phyloP scores from a whole-genome alignment of 2,113 vertebrate genomes.

The Alligator mississippiensis region DNA sequence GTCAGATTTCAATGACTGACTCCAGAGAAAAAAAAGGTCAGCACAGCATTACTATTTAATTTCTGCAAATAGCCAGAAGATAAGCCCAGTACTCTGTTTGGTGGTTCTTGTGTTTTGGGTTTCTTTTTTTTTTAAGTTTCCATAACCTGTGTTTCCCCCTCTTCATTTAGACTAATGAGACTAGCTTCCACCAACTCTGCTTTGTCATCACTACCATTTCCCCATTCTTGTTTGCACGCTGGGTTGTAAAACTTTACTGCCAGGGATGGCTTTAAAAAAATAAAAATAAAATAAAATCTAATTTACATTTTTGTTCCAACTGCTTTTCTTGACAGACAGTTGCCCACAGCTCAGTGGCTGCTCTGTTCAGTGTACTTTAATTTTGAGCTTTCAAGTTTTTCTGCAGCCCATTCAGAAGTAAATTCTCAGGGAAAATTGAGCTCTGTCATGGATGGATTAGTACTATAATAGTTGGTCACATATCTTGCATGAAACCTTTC shows the following conservation, averaged over 20 bases:
- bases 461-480: slow-evolving; percentile 97
- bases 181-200: slow-evolving; percentile 58
- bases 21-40: not conserved
- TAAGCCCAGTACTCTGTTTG: slow-evolving; percentile 13
- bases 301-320: slow-evolving; percentile 84
- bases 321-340: slow-evolving; percentile 85
- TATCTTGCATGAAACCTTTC: slow-evolving; percentile 95
- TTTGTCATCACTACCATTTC: slow-evolving; percentile 57
- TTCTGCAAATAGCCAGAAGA: not conserved
- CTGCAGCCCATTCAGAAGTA: slow-evolving; percentile 88
- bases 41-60: not conserved
- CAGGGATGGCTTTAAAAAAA: slow-evolving; percentile 72
- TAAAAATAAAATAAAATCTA: slow-evolving; percentile 81
- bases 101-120: too few relatives aligned
- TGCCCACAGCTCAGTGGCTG: slow-evolving; percentile 81
- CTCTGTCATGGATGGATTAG: slow-evolving; percentile 99
- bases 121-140: slow-evolving; percentile 40
- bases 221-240: slow-evolving; percentile 75
- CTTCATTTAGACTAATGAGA: slow-evolving; percentile 71
- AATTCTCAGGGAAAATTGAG: slow-evolving; percentile 98
- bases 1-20: not conserved
- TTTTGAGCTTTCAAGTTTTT: slow-evolving; percentile 88
- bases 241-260: slow-evolving; percentile 77
- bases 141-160: not conserved
- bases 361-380: slow-evolving; percentile 87